Evolutionary conservation across 1,140 invertebrate genomes (phyloP), one percentile per base, ranked within the genome.

Genomic region (Caerostris darwini): DNA sequence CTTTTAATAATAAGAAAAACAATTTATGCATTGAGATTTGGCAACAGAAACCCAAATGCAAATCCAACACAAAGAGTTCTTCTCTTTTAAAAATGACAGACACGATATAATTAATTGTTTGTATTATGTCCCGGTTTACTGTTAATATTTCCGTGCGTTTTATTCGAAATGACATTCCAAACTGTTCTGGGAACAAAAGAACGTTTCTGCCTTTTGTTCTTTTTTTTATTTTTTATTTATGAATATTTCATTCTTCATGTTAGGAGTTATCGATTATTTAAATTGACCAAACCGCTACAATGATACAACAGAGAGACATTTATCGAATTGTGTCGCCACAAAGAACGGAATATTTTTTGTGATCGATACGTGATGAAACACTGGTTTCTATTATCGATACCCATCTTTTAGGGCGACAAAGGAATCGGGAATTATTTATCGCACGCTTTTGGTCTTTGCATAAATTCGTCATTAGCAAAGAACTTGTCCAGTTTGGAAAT

Each of bases 341-440:
- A 34, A 77, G 7, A 77, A 77, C 12, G 34, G 12, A 14, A 5
- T 12, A 14, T 50, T 77, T 71, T 34, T 77, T 3, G 10, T 50
- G 53, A 77, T 77, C 71, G 34, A 77, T 77, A 77, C 10, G 69
- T 71, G 69, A 10, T 71, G 69, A 71, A 71, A 71, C 69, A 71
- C 12, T 71, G 69, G 69, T 71, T 50, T 19, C 34, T 34, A 50
- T n/a, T 50, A 71, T 71, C 8, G 34, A 10, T 71, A 71, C 69
- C 19, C 12, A 71, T 71, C 19, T 71, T 71, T 71, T 50, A 34
- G 2, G 69, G 34, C 69, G 19, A 8, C 10, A 71, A 19, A n/a
- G 19, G 19, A 19, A 71, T 19, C 19, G 8, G 69, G 34, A 71
- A 34, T 71, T 50, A 71, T 71, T 71, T 71, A 34, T 10, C 34